Evolutionary conservation across 2,888 invertebrate species (phyloP).

Genomic region (Nycteola revayana): DNA sequence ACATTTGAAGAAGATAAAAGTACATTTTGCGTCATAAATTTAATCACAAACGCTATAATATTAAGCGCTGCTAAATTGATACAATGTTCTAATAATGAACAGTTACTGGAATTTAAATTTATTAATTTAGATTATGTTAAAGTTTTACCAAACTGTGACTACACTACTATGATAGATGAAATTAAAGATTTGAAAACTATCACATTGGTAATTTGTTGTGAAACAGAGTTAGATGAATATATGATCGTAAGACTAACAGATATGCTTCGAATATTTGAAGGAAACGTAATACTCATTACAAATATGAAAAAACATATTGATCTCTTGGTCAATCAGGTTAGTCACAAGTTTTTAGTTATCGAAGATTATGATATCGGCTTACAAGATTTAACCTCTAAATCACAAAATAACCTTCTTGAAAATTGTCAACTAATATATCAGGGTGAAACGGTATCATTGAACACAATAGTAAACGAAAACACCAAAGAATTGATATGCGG

Average conservation of each 20-base stretch:
- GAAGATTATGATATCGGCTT: no score
- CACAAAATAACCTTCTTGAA: constrained; percentile 30
- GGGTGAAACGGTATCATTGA: constrained; percentile 30
- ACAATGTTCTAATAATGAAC: constrained; percentile 20
- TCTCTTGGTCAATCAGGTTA: no score
- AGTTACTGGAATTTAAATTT: constrained; percentile 29
- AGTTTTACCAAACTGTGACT: constrained; percentile 34
- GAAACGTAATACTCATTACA: constrained; percentile 34
- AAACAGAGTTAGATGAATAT: constrained; percentile 20
- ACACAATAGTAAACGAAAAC: constrained; percentile 26
- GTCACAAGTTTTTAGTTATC: no score
- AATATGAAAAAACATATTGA: no score
- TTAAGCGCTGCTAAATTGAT: constrained; percentile 39
- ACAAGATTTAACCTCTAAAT: constrained; percentile 24
- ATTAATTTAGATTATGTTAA: constrained; percentile 41
- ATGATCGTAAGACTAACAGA: constrained; percentile 31
- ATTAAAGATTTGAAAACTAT: constrained; percentile 25
- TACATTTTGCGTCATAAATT: constrained; percentile 20
- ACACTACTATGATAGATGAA: constrained; percentile 36
- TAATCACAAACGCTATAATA: constrained; percentile 31
- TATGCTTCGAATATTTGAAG: constrained; percentile 26
- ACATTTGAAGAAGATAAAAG: constrained; percentile 8
- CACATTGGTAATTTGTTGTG: constrained; percentile 36
- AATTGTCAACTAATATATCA: constrained; percentile 34
- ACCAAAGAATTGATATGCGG: constrained; percentile 30